Conservation (phyloP, 2,888 invertebrate genomes). For the Clitarchus hookeri region DNA sequence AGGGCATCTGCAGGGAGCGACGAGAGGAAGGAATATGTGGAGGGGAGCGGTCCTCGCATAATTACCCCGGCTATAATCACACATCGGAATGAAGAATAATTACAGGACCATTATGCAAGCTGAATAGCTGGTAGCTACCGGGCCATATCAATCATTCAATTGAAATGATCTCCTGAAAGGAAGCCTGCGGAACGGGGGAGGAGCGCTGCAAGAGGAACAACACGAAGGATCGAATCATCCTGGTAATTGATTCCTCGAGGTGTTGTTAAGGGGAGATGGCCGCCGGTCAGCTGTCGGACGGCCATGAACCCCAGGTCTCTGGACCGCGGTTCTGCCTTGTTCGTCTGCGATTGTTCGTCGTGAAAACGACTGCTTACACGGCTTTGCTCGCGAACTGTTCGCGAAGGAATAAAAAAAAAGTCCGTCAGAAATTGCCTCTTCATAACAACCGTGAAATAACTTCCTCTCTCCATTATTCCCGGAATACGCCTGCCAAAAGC, state of each 20-base stretch:
- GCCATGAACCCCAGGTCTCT: neutral
- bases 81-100: slow-evolving; percentile 10
- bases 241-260: slow-evolving; percentile 14
- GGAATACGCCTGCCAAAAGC: neutral
- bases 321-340: neutral
- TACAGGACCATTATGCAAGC: slow-evolving; percentile 14
- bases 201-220: neutral
- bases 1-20: neutral
- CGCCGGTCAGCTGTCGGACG: neutral
- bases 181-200: neutral
- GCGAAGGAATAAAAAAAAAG: neutral
- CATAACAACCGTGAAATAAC: neutral
- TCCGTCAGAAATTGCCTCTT: neutral
- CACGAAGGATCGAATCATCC: neutral
- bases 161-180: slow-evolving; percentile 14
- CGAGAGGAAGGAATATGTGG: neutral
- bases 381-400: neutral
- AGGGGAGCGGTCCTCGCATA: neutral
- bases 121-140: slow-evolving; percentile 9
- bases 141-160: slow-evolving; percentile 14
- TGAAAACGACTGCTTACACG: neutral
- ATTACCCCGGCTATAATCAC: neutral
- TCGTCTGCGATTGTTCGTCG: neutral
- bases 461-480: neutral
- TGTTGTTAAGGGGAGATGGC: neutral